A percentile compares a stretch with the other conserved stretches of the same genome.
These are phyloP conservation scores for Papilio aristodemus DNA, from an alignment of 1,140 invertebrate genomes.

Conservation along the genomic window DNA sequence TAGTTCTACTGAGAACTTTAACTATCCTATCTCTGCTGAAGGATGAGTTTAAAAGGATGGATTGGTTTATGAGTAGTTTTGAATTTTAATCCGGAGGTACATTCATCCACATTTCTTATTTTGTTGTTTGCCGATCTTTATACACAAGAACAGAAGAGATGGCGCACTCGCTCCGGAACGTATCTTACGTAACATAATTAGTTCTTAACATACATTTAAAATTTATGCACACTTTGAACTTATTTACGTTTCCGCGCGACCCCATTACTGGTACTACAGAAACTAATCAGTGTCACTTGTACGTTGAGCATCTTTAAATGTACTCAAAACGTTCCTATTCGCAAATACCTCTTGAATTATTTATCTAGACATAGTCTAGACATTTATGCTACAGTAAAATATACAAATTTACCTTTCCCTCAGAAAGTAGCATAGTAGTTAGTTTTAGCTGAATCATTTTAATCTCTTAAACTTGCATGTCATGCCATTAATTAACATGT, in stretches of 20 bases:
- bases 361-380: neutral
- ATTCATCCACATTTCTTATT: neutral
- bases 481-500: too few relatives aligned
- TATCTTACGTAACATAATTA: neutral
- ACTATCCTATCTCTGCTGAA: too few relatives aligned
- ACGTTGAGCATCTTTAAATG: slow-evolving; percentile 10
- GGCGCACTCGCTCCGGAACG: neutral
- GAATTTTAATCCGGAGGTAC: too few relatives aligned
- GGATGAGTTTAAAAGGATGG: too few relatives aligned
- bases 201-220: slow-evolving; percentile 6
- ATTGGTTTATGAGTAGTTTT: too few relatives aligned
- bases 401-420: too few relatives aligned
- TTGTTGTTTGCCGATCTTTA: neutral
- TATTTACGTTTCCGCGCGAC: slow-evolving; percentile 1
- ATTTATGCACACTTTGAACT: slow-evolving; percentile 3
- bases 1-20: too few relatives aligned
- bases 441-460: too few relatives aligned
- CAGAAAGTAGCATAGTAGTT: too few relatives aligned
- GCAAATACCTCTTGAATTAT: neutral
- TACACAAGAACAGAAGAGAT: neutral
- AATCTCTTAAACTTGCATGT: too few relatives aligned
- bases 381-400: neutral
- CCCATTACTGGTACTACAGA: neutral
- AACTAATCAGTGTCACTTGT: slow-evolving; percentile 2
- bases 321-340: neutral